Percentiles rank a stretch among this genome's conserved stretches.
Evolutionary conservation across 2,888 invertebrate species (phyloP).

Genomic region (Pristionchus fissidentatus): DNA sequence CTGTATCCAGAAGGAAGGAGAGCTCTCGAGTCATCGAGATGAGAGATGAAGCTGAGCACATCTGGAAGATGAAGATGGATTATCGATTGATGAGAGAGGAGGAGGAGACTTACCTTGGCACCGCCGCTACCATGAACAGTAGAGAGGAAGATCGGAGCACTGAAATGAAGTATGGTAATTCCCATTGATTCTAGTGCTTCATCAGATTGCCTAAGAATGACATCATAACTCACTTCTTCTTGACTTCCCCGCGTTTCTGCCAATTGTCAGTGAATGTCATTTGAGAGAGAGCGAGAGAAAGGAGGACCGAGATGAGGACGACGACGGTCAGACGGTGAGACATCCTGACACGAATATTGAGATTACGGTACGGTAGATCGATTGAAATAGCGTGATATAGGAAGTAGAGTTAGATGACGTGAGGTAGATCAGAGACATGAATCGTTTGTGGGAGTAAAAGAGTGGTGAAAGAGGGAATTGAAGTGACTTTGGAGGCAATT

Average conservation of each 20-base stretch:
- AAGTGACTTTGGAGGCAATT: constrained; percentile 16
- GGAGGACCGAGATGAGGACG: constrained; percentile 28
- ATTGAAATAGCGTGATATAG: background rate
- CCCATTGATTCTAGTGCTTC: no score
- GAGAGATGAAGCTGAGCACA: background rate
- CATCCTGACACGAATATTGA: background rate
- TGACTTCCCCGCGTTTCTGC: constrained; percentile 43
- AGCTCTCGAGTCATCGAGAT: constrained; percentile 43
- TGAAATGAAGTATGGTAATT: constrained; percentile 2
- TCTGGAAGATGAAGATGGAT: background rate
- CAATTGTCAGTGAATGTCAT: constrained; percentile 50
- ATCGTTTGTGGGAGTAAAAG: background rate
- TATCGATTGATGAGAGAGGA: background rate
- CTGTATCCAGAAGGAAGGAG: constrained; percentile 33
- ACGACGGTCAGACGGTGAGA: constrained; percentile 35
- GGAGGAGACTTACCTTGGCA: background rate
- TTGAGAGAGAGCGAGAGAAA: constrained; percentile 20
- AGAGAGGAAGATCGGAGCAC: constrained; percentile 17
- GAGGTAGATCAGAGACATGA: background rate
- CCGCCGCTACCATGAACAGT: background rate
- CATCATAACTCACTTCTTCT: background rate
- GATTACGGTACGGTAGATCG: constrained; percentile 37
- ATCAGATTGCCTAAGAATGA: no score
- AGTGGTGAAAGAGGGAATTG: background rate
- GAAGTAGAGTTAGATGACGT: background rate